Conservation (phyloP, 2,797 vertebrate species). For the Pygocentrus nattereri region DNA sequence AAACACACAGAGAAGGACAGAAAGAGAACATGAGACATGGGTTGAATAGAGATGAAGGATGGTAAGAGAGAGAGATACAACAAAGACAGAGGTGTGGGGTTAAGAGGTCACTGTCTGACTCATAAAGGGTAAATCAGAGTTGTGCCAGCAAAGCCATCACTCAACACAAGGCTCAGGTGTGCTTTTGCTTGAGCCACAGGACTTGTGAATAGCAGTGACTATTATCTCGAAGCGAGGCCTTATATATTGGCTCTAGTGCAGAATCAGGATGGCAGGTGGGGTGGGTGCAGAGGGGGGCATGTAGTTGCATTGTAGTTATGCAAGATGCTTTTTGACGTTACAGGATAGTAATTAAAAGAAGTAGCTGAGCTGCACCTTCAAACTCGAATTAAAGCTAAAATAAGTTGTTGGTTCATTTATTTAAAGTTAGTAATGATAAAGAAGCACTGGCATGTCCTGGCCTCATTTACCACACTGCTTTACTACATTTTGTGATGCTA, state of each 20-base stretch:
- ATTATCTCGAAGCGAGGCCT: neutral
- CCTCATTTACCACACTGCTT: too few species aligned
- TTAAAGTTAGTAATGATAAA: too few species aligned
- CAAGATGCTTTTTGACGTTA: too few species aligned
- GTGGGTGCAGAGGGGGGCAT: too few species aligned
- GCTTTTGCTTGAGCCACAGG: neutral
- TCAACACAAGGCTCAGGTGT: constrained; percentile 20
- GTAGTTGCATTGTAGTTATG: too few species aligned
- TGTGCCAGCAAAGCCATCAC: constrained; percentile 11
- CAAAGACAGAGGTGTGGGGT: constrained; percentile 61
- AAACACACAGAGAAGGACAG: constrained; percentile 46
- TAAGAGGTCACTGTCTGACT: constrained; percentile 73
- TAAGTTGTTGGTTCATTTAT: too few species aligned
- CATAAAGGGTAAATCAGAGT: constrained; percentile 77
- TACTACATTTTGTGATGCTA: too few species aligned
- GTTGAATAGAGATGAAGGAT: neutral
- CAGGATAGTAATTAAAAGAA: too few species aligned
- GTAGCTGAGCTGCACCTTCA: too few species aligned
- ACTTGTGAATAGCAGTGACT: constrained; percentile 7
- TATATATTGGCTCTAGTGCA: neutral
- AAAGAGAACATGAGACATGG: constrained; percentile 50
- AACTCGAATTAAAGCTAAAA: too few species aligned
- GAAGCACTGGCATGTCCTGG: too few species aligned
- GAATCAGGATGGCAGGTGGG: too few species aligned
- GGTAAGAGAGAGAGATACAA: constrained; percentile 24